Evolutionary conservation across 1,140 invertebrate species (phyloP), one percentile per base, ranked within the genome.

Genomic region (Leptinotarsa defecta): DNA sequence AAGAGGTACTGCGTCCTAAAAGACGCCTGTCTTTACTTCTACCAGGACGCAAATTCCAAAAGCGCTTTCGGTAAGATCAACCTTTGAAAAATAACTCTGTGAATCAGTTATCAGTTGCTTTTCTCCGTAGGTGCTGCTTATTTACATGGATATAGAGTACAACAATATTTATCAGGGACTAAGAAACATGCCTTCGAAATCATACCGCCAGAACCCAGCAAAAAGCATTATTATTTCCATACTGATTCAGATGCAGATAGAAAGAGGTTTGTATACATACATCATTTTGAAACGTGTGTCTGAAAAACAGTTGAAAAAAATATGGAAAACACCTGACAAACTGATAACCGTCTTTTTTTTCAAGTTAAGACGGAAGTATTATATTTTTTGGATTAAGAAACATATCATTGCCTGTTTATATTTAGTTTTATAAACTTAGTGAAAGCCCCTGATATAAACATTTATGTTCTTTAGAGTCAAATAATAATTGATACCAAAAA

Each of bases 11-110:
- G 96, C 87, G 93, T 98, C 22, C 89, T 98, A 5, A 98, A 98
- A 86, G 96, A 98, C 86, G 96, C 96, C 64, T 96, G 95, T 81
- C 88, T 98, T 13, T 98, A 97, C 87, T 97, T 98, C 86, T 98
- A 97, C 86, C 92, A 93, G 79, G 94, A 96, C 84, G 91, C 91
- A 15, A 94, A 94, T 83, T 93, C 95, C 75, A 93, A 93, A 81
- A 92, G 89, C 83, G 95, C 96, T 78, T 93, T 96, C 85, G 96
- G 94, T 96, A 73, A 75, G 15, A 65, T 27, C 19, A 8, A 69
- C 17, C 4, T 65, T 27, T 34, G 27, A 65, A 22, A 65, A 13
- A 27, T 65, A 20, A 20, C 13, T 65, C 15, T 4, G 6, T 65
- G n/a, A 57, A 57, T 57, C 15, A n/a, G n/a, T 65, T 19, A 57